Base-by-base conservation (phyloP, 2,888 invertebrate genomes). In the Torymus tubicola region DNA sequence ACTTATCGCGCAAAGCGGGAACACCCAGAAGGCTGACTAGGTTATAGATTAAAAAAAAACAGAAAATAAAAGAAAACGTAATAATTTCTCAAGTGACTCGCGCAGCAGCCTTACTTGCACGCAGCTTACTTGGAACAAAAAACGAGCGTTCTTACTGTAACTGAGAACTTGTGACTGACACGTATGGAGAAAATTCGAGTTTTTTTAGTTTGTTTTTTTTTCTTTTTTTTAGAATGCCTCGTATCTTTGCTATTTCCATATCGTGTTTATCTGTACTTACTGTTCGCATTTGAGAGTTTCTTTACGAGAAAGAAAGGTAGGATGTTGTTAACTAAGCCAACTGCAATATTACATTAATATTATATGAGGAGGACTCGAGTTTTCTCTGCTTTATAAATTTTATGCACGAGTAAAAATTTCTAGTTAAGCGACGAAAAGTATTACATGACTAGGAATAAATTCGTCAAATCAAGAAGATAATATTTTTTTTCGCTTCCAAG, bases 21-120 rank as follows among this genome's bases (percentile, higher is more conserved):
- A 90, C 88, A 88, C 85, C 88, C 88, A 88, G 88, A 90, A 90
- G 90, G 90, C 90, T 90, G 90, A 90, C 87, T 90, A 90, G 90
- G 87, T 88, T 90, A 87, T 88, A 88, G 86, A 86, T 86, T 85
- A 84, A 83, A 85, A 84, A 84, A 85, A 86, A 63, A 78, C 0
- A 5, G 5, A 5, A 31, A 31, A 31, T 21, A 31, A 31, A 31
- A 31, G 31, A 31, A 31, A 31, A 31, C 31, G 31, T 31, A 31
- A 31, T 73, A 74, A 72, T 76, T 76, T 75, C 57, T 70, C 63
- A 63, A 77, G 82, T 80, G 74, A 76, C 18, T 77, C 72, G 68
- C 67, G 75, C 68, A 24, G 61, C 24, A n/a, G 10, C 42, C 52
- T 69, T 63, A 31, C 64, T 77, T 74, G 83, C 82, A 85, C 84